phyloP scores from a whole-genome alignment of 2,113 vertebrate species.

The Garra rufa region DNA sequence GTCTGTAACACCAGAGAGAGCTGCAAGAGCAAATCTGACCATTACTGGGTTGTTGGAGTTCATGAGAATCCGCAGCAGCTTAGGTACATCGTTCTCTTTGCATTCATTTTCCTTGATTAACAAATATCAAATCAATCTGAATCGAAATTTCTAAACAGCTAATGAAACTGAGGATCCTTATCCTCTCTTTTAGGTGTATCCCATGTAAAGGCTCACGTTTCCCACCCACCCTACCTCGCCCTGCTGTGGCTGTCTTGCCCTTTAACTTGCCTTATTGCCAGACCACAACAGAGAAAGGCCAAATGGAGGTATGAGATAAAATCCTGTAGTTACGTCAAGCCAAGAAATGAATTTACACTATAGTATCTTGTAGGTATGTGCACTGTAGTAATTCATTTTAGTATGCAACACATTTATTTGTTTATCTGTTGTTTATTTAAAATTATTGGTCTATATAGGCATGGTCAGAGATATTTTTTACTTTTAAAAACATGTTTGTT shows the following conservation, averaged over 20 bases:
- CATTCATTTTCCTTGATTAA: not conserved
- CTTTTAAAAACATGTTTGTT: not conserved
- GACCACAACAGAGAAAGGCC: constrained; percentile 90
- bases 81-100: constrained; percentile 74
- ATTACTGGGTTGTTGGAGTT: constrained; percentile 94
- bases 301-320: constrained; percentile 89
- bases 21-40: constrained; percentile 93
- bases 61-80: constrained; percentile 95
- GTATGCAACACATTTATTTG: too few species aligned
- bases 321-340: not conserved
- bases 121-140: not conserved
- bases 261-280: constrained; percentile 93
- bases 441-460: not conserved
- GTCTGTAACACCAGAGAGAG: constrained; percentile 88
- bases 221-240: constrained; percentile 92
- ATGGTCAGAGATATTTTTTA: not conserved
- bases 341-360: not conserved
- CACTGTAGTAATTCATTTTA: too few species aligned
- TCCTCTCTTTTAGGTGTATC: constrained; percentile 83
- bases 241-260: constrained; percentile 87
- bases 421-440: too few species aligned
- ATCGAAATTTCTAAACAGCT: not conserved
- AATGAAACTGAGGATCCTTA: not conserved
- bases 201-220: constrained; percentile 95
- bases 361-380: not conserved